Conservation (phyloP, 2,797 vertebrate genomes). For the Phaenicophaeus curvirostris region DNA sequence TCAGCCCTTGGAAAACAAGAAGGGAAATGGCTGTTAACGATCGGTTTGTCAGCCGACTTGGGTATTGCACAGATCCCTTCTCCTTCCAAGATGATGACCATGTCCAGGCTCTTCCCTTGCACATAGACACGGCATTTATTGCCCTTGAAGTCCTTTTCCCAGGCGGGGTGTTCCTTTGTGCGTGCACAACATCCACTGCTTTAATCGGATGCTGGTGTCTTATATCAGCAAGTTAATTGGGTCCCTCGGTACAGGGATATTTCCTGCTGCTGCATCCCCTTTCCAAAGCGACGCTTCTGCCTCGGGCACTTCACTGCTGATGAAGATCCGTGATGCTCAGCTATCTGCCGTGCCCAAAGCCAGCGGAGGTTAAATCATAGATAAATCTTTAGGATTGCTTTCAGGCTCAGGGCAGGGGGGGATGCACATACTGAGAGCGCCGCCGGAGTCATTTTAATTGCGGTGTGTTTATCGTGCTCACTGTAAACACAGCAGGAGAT, state of each 20-base stretch:
- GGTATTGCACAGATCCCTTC: not conserved
- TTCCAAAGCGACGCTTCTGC: not conserved
- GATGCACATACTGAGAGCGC: not conserved
- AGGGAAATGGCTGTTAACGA: not conserved
- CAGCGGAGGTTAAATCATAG: not conserved
- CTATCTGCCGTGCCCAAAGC: not conserved
- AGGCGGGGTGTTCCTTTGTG: not conserved
- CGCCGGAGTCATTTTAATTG: not conserved
- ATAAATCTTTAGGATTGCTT: not conserved
- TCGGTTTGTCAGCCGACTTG: not conserved
- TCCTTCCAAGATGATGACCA: not conserved
- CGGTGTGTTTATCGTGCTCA: not conserved
- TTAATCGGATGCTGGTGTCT: not conserved
- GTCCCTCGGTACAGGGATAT: not conserved
- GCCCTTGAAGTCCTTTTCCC: not conserved
- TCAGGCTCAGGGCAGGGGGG: not conserved
- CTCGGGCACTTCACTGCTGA: not conserved
- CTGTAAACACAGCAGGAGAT: not conserved
- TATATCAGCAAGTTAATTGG: not conserved
- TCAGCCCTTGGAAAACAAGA: rapidly evolving
- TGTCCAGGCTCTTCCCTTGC: not conserved
- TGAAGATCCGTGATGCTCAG: not conserved
- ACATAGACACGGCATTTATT: not conserved
- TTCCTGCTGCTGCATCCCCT: constrained; percentile 36
- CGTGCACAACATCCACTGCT: not conserved